These are phyloP conservation scores for Cairina moschata DNA, from an alignment of 2,113 vertebrate species.

Conservation along the genomic window DNA sequence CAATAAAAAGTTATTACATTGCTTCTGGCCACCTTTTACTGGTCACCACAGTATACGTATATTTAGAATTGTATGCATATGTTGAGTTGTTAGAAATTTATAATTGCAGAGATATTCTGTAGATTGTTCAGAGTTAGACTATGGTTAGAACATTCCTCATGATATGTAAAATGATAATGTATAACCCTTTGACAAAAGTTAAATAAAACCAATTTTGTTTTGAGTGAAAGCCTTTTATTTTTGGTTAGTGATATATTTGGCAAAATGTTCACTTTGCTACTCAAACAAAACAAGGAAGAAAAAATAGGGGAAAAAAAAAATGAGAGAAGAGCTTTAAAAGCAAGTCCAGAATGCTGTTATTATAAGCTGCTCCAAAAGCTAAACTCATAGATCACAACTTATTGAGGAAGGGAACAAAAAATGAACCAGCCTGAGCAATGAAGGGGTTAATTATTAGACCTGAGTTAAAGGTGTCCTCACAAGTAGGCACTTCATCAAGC, in stretches of 20 bases:
- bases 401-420: constrained; percentile 9
- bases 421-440: constrained; percentile 47
- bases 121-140: neutral
- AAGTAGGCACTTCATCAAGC: constrained; percentile 88
- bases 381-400: constrained; percentile 40
- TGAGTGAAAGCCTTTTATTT: constrained; percentile 59
- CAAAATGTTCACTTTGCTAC: constrained; percentile 5
- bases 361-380: constrained; percentile 29
- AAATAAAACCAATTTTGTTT: constrained; percentile 47
- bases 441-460: constrained; percentile 82
- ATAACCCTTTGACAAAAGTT: constrained; percentile 27
- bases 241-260: neutral
- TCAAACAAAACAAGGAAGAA: neutral
- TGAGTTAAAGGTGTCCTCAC: constrained; percentile 81
- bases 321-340: neutral
- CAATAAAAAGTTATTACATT: neutral
- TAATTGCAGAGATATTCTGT: neutral
- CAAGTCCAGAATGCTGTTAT: neutral
- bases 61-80: neutral
- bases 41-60: neutral
- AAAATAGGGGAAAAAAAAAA: neutral
- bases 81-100: neutral
- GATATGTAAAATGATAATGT: constrained; percentile 8
- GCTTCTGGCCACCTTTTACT: neutral
- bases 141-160: neutral